Evolutionary conservation across 2,888 invertebrate genomes (phyloP).

Genomic region (Silvanus unidentatus): DNA sequence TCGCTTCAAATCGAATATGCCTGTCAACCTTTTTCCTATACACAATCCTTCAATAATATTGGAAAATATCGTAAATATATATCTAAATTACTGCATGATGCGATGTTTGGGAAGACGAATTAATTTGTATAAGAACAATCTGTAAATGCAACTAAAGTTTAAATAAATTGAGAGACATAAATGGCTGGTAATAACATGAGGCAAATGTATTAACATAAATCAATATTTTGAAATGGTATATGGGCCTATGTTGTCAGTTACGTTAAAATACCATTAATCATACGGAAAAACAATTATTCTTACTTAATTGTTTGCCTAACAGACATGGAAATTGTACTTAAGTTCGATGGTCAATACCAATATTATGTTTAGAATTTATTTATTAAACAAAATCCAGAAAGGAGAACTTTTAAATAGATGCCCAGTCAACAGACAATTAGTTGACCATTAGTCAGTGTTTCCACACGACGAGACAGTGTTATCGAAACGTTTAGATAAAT

Average conservation of each 20-base stretch:
- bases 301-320: conserved; percentile 14
- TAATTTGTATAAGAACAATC: background rate
- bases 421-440: no score
- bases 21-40: no score
- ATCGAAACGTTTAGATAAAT: no score
- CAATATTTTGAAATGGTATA: conserved; percentile 18
- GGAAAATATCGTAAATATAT: no score
- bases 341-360: no score
- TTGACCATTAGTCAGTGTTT: no score
- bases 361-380: no score
- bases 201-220: conserved; percentile 20
- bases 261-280: conserved; percentile 20
- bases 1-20: background rate
- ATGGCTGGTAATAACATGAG: conserved; percentile 15
- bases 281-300: conserved; percentile 12
- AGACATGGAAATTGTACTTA: background rate
- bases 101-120: background rate
- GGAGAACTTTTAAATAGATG: no score
- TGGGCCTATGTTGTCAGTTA: conserved; percentile 18
- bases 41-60: no score
- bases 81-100: background rate
- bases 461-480: no score
- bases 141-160: background rate
- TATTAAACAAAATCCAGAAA: no score
- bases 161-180: conserved; percentile 17